These are phyloP conservation scores for Orchesellides sinensis DNA, from an alignment of 2,888 invertebrate genomes.

Conservation along the genomic window DNA sequence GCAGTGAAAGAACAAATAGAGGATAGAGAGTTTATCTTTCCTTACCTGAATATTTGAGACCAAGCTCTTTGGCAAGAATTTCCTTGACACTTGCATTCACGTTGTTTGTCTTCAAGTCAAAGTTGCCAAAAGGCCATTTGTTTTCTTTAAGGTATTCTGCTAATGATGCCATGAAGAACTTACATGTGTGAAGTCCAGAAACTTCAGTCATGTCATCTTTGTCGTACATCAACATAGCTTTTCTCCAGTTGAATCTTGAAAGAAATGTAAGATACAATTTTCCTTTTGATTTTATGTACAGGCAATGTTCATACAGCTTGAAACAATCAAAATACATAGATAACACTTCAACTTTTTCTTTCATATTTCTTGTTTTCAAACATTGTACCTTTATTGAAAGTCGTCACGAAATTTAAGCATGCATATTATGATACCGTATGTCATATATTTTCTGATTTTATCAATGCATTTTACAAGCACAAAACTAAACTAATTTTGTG, in stretches of 20 bases:
- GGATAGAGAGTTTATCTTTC: slow-evolving; percentile 71
- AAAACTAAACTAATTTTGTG: too few relatives aligned
- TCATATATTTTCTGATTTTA: too few relatives aligned
- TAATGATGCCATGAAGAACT: slow-evolving; percentile 85
- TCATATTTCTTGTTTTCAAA: too few relatives aligned
- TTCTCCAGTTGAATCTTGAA: slow-evolving; percentile 85
- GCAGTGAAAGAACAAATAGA: neutral
- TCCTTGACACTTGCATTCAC: slow-evolving; percentile 82
- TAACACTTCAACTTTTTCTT: too few relatives aligned
- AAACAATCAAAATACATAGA: too few relatives aligned
- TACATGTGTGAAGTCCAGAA: slow-evolving; percentile 86
- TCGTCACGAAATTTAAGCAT: too few relatives aligned
- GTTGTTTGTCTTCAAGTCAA: slow-evolving; percentile 81
- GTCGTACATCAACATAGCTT: slow-evolving; percentile 86
- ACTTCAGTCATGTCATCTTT: slow-evolving; percentile 83
- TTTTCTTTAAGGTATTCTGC: slow-evolving; percentile 80
- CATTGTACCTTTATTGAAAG: too few relatives aligned
- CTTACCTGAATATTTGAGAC: slow-evolving; percentile 85
- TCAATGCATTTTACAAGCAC: too few relatives aligned
- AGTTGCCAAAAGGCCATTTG: slow-evolving; percentile 79
- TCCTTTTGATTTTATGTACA: too few relatives aligned
- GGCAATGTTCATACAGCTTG: too few relatives aligned
- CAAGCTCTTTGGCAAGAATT: slow-evolving; percentile 80
- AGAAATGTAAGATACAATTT: slow-evolving; percentile 67
- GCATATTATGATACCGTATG: too few relatives aligned